Base-by-base conservation (phyloP, 2,113 vertebrate species). In the Dascyllus trimaculatus region DNA sequence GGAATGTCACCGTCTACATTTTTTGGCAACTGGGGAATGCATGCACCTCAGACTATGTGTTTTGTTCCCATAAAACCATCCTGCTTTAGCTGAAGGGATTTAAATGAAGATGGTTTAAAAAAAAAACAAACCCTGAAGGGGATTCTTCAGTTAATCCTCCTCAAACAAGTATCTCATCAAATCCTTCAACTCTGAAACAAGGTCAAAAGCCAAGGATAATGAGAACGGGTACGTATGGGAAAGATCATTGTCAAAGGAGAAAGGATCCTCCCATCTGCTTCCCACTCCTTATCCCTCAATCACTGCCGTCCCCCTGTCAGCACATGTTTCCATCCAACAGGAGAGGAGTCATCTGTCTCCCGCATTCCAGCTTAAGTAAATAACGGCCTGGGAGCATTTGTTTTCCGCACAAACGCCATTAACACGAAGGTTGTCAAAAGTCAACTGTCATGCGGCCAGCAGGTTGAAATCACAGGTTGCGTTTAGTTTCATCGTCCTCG, bases 201-300 rank as follows among this genome's bases (percentile, higher is more conserved):
- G 90, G 92, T 92, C 91, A 92, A 46, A 89, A 84, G 87, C 80
- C 80, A 87, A 84, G 85, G 84, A 90, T 91, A 91, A 92, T 90
- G 80, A 86, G 80, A 87, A 84, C 59, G 18, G 76, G 64, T 81
- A 83, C 59, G 75, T 91, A 90, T 85, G 80, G 82, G 71, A 75
- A 82, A 71, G 81, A 79, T 82, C 76, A 84, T 71, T 22, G 4
- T 61, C 60, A 70, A 60, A 81, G 65, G 78, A 54, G 21, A 61
- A 48, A 70, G 75, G 65, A 89, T 87, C 81, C 78, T 80, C 86
- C 89, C 85, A 88, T 91, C 88, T 89, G 85, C 79, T 85, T 60
- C 19, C 10, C 62, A 2, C 81, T 77, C 57, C 72, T 90, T 75
- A 84, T 85, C 83, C 76, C 84, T 87, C 86, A 86, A 86, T 92